A percentile compares a stretch with the other conserved stretches of the same genome.
These are phyloP conservation scores for Odontesthes bonariensis DNA, from an alignment of 2,113 vertebrate species.

Conservation along the genomic window DNA sequence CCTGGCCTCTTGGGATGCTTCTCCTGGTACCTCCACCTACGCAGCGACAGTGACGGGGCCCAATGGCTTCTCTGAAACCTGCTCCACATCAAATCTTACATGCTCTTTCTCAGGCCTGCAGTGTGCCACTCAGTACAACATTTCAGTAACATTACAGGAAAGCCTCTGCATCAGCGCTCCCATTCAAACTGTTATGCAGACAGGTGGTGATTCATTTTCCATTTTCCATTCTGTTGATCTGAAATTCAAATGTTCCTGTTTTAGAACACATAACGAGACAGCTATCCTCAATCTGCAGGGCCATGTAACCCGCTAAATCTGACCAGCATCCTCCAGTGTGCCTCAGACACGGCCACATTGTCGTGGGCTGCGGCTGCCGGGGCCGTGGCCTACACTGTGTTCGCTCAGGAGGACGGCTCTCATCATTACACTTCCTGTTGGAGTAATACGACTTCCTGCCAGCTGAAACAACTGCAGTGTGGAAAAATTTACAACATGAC, in stretches of 20 bases:
- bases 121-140: constrained; percentile 66
- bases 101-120: constrained; percentile 60
- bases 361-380: constrained; percentile 67
- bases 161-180: constrained; percentile 60
- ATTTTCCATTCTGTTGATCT: background rate
- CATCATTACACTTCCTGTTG: constrained; percentile 63
- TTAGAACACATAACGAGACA: background rate
- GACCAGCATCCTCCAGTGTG: constrained; percentile 64
- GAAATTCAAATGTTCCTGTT: background rate
- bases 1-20: constrained; percentile 58
- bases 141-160: constrained; percentile 49
- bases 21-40: constrained; percentile 60
- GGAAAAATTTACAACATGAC: constrained; percentile 75
- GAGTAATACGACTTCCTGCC: constrained; percentile 68
- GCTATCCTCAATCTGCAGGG: constrained; percentile 40
- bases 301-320: constrained; percentile 74
- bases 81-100: constrained; percentile 41
- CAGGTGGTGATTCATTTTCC: constrained; percentile 37
- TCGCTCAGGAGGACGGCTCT: constrained; percentile 39
- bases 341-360: constrained; percentile 59
- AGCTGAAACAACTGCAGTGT: constrained; percentile 71
- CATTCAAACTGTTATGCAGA: constrained; percentile 34
- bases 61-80: constrained; percentile 36
- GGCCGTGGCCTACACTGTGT: constrained; percentile 63
- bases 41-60: constrained; percentile 47